phyloP scores from a whole-genome alignment of 2,888 invertebrate species.

The Andrena trimmerana region DNA sequence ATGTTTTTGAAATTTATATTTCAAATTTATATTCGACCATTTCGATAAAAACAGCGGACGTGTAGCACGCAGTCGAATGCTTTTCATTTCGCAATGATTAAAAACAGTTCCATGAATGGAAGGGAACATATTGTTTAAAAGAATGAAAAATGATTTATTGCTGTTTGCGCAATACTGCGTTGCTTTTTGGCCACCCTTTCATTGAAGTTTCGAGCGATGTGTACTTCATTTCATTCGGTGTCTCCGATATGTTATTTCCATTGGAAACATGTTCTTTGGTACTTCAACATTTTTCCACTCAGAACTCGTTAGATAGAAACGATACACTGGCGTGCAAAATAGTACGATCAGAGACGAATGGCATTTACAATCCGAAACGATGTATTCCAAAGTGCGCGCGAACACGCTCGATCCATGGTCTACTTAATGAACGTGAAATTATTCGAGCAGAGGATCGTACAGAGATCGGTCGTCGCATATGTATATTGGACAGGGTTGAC shows the following conservation, averaged over 20 bases:
- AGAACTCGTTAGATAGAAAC: background rate
- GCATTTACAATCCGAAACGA: constrained; percentile 27
- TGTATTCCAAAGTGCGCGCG: constrained; percentile 9
- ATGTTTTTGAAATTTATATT: background rate
- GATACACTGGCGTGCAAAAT: constrained; percentile 22
- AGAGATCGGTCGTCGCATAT: constrained; percentile 50
- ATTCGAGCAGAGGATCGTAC: constrained; percentile 55
- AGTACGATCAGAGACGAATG: background rate
- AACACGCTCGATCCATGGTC: constrained; percentile 10
- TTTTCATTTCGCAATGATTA: background rate
- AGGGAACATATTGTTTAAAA: background rate
- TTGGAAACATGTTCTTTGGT: no score
- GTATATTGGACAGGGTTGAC: constrained; percentile 66
- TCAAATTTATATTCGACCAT: background rate
- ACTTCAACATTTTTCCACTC: background rate
- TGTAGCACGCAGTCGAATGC: background rate
- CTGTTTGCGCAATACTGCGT: background rate
- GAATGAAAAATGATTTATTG: background rate
- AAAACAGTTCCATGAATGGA: background rate
- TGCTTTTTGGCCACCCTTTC: background rate
- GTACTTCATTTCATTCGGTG: no score
- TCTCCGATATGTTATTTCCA: no score
- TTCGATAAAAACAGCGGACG: background rate
- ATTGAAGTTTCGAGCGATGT: no score
- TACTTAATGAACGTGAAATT: constrained; percentile 72